Evolutionary conservation across 2,113 vertebrate genomes (phyloP).

Genomic region (Dasypus novemcinctus): DNA sequence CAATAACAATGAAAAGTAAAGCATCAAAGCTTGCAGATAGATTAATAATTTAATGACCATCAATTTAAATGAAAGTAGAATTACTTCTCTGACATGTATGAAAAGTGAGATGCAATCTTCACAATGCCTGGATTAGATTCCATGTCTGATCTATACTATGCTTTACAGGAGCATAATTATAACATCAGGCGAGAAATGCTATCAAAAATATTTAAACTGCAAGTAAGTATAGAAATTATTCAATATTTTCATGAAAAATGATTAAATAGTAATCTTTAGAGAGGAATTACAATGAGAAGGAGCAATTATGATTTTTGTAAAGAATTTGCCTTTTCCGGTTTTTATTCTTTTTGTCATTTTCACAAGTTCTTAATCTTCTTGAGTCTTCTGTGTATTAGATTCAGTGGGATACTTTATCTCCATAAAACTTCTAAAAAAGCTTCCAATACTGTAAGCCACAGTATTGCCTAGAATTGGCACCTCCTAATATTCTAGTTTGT

Average conservation of each 20-base stretch:
- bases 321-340: neutral
- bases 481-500: neutral
- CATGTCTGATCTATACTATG: neutral
- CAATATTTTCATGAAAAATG: neutral
- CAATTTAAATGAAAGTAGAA: conserved; percentile 50
- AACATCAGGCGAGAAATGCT: neutral
- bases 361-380: neutral
- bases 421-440: neutral
- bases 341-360: neutral
- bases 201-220: neutral
- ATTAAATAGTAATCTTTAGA: conserved; percentile 36
- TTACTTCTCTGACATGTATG: neutral
- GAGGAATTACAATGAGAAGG: neutral
- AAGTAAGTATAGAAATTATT: neutral
- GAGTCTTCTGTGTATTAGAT: neutral
- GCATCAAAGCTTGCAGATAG: conserved; percentile 51
- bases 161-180: neutral
- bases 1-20: conserved; percentile 72
- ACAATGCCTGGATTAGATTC: conserved; percentile 20
- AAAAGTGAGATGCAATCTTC: conserved; percentile 18
- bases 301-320: neutral
- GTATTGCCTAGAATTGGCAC: neutral
- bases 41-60: conserved; percentile 65
- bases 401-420: neutral
- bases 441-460: neutral